Evolutionary conservation across 2,113 vertebrate species (phyloP).

Genomic region (Sinocyclocheilus maitianheensis): DNA sequence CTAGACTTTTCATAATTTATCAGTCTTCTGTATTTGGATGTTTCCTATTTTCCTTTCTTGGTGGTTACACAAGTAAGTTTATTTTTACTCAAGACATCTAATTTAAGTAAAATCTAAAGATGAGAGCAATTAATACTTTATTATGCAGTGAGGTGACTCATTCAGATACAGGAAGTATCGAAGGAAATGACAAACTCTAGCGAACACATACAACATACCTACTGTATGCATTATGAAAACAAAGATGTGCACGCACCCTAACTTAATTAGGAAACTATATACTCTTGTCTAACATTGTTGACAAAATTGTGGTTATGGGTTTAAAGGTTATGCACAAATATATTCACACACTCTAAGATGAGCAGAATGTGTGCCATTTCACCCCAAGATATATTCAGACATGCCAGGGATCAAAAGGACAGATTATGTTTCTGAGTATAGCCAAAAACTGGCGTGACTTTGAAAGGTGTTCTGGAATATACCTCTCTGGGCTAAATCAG

Average conservation of each 20-base stretch:
- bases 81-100: no score
- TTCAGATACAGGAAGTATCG: not conserved
- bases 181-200: no score
- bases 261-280: not conserved
- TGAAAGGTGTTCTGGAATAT: constrained; percentile 62
- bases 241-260: no score
- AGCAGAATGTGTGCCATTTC: not conserved
- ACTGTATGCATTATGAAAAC: not conserved
- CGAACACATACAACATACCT: no score
- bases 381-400: not conserved
- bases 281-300: not conserved
- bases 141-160: not conserved
- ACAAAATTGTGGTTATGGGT: not conserved
- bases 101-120: not conserved
- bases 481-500: constrained; percentile 60
- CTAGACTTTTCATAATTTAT: not conserved
- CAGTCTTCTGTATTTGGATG: not conserved
- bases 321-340: not conserved
- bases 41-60: not conserved
- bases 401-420: constrained; percentile 14
- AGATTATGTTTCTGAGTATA: constrained; percentile 51
- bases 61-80: no score
- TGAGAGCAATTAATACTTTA: not conserved
- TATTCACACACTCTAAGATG: not conserved
- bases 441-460: constrained; percentile 56